Percentiles rank a stretch among this genome's conserved stretches.
Conservation (phyloP, 2,888 invertebrate species). For the Ophion ventricosus region DNA sequence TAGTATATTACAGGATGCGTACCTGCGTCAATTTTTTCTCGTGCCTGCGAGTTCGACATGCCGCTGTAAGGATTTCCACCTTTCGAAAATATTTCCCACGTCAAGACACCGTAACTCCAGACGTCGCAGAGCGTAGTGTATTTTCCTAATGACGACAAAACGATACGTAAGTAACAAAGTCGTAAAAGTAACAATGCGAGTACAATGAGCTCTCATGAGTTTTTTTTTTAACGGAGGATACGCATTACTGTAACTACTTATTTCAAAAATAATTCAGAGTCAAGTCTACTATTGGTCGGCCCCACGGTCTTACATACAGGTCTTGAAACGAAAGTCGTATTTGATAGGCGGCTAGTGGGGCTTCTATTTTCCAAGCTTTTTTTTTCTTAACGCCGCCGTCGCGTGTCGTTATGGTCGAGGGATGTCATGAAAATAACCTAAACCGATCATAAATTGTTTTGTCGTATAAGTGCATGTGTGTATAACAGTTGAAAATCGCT, state of each 20-base stretch:
- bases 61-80: conserved; percentile 97
- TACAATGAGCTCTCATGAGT: background rate
- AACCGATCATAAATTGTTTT: no score
- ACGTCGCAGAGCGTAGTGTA: conserved; percentile 98
- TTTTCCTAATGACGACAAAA: conserved; percentile 87
- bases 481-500: no score
- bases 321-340: no score
- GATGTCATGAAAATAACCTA: no score
- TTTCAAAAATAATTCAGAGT: background rate
- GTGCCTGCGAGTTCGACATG: conserved; percentile 95
- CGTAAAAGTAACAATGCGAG: background rate
- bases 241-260: background rate
- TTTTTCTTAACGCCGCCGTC: no score
- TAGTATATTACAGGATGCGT: conserved; percentile 67
- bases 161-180: background rate
- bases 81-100: conserved; percentile 98
- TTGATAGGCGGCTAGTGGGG: no score
- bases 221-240: background rate
- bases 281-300: background rate
- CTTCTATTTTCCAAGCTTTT: no score
- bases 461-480: no score
- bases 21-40: conserved; percentile 97
- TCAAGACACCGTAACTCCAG: conserved; percentile 97
- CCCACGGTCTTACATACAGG: no score
- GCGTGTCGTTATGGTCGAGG: no score